phyloP scores from a whole-genome alignment of 2,888 invertebrate species.

The Nematopogon swammerdamellus region DNA sequence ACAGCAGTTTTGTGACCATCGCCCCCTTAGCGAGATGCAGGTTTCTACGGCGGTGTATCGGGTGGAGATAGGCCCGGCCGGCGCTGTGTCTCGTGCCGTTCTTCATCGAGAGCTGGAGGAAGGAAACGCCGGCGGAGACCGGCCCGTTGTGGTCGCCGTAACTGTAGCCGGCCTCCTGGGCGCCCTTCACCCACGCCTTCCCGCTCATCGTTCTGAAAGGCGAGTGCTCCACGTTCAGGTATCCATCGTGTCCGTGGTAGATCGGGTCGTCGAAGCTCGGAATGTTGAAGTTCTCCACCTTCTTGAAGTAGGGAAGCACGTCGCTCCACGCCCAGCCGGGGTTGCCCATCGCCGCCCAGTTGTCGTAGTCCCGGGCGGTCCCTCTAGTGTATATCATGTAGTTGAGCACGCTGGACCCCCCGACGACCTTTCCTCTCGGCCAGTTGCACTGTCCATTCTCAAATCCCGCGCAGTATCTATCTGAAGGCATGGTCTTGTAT shows the following conservation, averaged over 20 bases:
- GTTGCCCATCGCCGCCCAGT: conserved; percentile 71
- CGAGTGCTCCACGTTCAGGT: conserved; percentile 52
- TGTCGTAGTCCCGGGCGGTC: conserved; percentile 68
- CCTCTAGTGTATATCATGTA: conserved; percentile 79
- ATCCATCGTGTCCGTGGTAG: conserved; percentile 55
- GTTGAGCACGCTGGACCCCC: conserved; percentile 77
- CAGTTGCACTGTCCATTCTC: conserved; percentile 71
- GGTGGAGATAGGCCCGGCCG: conserved; percentile 63
- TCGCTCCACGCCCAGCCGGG: conserved; percentile 71
- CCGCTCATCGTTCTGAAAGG: conserved; percentile 49
- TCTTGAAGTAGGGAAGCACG: conserved; percentile 73
- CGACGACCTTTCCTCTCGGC: conserved; percentile 80
- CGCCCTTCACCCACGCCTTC: conserved; percentile 60
- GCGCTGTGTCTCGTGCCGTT: conserved; percentile 67
- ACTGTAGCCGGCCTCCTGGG: conserved; percentile 57
- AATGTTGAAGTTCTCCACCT: conserved; percentile 69
- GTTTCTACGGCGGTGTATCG: conserved; percentile 56
- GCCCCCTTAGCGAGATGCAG: conserved; percentile 59
- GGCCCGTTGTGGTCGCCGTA: conserved; percentile 61
- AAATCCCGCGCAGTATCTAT: conserved; percentile 70
- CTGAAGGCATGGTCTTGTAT: conserved; percentile 75
- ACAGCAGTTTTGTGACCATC: conserved; percentile 57
- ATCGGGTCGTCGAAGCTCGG: conserved; percentile 46
- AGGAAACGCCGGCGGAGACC: conserved; percentile 60
- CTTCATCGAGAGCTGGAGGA: conserved; percentile 60